Evolutionary conservation across 2,113 vertebrate genomes (phyloP).

Genomic region (Coryphaenoides rupestris): DNA sequence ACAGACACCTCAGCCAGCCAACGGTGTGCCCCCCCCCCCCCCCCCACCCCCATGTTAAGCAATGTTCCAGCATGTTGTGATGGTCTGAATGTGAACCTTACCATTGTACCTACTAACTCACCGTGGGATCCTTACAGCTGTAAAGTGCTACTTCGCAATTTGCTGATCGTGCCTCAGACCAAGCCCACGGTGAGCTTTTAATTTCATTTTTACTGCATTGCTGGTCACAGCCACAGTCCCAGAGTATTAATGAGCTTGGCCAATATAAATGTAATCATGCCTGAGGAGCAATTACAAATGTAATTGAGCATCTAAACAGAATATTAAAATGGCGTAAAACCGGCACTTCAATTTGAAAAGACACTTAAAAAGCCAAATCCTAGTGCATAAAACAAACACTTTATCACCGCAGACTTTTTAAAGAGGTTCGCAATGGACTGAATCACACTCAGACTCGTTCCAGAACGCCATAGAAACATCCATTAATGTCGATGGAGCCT

Average conservation of each 20-base stretch:
- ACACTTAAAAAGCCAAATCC: constrained; percentile 64
- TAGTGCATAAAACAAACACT: constrained; percentile 55
- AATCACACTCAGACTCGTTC: not conserved
- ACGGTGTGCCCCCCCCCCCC: too few species aligned
- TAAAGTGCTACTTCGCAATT: constrained; percentile 19
- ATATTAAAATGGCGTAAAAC: constrained; percentile 66
- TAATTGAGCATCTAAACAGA: constrained; percentile 73
- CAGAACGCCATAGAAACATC: too few species aligned
- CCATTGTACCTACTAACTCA: constrained; percentile 13
- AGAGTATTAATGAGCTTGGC: constrained; percentile 69
- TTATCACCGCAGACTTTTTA: constrained; percentile 26
- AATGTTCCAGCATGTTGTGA: not conserved
- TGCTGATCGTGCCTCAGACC: constrained; percentile 34
- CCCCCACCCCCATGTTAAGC: too few species aligned
- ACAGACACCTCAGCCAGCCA: not conserved
- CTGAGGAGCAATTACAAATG: constrained; percentile 70
- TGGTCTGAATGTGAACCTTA: not conserved
- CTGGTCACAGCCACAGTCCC: constrained; percentile 57
- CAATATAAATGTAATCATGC: constrained; percentile 70
- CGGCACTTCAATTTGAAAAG: constrained; percentile 60
- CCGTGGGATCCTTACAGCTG: constrained; percentile 5
- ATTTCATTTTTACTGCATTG: constrained; percentile 68
- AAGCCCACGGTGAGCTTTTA: constrained; percentile 45
- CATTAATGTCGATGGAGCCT: too few species aligned
- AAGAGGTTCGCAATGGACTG: constrained; percentile 12